Evolutionary conservation across 2,797 vertebrate species (phyloP).

Genomic region (Poecilia wingei): DNA sequence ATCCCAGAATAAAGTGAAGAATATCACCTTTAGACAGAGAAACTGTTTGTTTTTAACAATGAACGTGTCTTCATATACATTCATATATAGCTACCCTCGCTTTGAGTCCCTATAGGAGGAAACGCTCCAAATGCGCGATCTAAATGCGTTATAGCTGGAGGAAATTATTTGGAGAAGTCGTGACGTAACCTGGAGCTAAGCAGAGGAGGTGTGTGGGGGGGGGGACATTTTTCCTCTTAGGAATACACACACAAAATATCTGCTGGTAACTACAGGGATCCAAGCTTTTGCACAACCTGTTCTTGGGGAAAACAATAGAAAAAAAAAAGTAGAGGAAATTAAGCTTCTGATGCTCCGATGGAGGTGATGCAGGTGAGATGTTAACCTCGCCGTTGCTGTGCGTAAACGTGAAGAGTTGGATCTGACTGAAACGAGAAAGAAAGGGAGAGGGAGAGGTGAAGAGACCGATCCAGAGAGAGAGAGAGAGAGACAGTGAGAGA

Average conservation of each 20-base stretch:
- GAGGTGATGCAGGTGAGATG: not conserved
- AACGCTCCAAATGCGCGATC: slow-evolving; percentile 24
- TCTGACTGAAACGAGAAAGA: slow-evolving; percentile 29
- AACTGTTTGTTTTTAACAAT: not conserved
- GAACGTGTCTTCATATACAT: not conserved
- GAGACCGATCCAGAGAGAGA: not conserved
- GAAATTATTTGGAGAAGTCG: slow-evolving; percentile 61
- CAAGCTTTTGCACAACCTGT: not conserved
- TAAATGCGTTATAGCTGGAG: slow-evolving; percentile 23
- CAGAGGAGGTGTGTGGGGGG: slow-evolving; percentile 33
- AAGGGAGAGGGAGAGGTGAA: not conserved
- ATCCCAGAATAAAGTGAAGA: slow-evolving; percentile 1
- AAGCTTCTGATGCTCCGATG: not conserved
- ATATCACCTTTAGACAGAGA: not conserved
- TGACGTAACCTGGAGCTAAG: slow-evolving; percentile 71
- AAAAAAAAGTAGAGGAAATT: not conserved
- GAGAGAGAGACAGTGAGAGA: slow-evolving; percentile 10
- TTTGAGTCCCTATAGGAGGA: slow-evolving; percentile 24
- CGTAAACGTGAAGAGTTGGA: slow-evolving; percentile 60
- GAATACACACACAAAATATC: slow-evolving; percentile 25
- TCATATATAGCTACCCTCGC: slow-evolving; percentile 11
- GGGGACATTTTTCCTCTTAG: slow-evolving; percentile 25
- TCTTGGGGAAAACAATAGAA: not conserved
- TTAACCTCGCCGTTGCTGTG: slow-evolving; percentile 30
- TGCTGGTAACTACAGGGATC: not conserved